Percentiles rank a stretch among this genome's conserved stretches.
phyloP scores from a whole-genome alignment of 1,140 invertebrate species.

The Muscidifurax raptorellus region DNA sequence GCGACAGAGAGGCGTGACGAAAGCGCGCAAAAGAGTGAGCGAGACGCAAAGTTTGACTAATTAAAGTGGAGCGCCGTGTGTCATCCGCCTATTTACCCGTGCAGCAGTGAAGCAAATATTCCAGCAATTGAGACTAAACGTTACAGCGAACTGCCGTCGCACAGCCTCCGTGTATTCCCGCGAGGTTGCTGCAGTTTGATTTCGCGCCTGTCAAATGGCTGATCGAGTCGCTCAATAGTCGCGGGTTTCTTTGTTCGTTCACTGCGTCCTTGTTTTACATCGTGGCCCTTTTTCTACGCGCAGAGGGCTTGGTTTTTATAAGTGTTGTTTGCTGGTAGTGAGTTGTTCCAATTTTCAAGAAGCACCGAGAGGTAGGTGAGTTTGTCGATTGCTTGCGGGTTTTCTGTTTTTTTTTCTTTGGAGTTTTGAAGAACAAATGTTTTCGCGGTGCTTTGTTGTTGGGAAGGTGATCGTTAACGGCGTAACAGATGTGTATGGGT shows the following conservation, averaged over 20 bases:
- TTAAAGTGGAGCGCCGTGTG: slow-evolving; percentile 40
- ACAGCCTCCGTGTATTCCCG: background rate
- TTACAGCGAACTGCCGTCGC: background rate
- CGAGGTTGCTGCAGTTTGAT: slow-evolving; percentile 19
- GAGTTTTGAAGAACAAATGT: too few species aligned
- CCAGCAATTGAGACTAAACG: slow-evolving; percentile 28
- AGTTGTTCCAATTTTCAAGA: background rate
- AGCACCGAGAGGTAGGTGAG: background rate
- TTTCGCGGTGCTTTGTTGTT: too few species aligned
- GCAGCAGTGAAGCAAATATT: slow-evolving; percentile 21
- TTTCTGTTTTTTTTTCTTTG: background rate
- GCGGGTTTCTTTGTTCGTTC: background rate
- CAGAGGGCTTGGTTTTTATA: too few species aligned
- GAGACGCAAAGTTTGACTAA: slow-evolving; percentile 3
- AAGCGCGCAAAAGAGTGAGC: slow-evolving; percentile 13
- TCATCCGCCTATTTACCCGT: slow-evolving; percentile 25
- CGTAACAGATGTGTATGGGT: too few species aligned
- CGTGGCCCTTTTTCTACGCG: background rate
- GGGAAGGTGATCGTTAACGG: too few species aligned
- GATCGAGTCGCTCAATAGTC: background rate
- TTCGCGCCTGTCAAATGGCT: slow-evolving; percentile 1
- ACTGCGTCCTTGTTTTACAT: background rate
- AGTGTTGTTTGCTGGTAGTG: background rate
- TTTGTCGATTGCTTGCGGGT: background rate
- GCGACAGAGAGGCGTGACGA: background rate